A percentile compares a stretch with the other conserved stretches of the same genome.
phyloP scores from a whole-genome alignment of 2,888 invertebrate genomes.

The Temnothorax rugatulus region DNA sequence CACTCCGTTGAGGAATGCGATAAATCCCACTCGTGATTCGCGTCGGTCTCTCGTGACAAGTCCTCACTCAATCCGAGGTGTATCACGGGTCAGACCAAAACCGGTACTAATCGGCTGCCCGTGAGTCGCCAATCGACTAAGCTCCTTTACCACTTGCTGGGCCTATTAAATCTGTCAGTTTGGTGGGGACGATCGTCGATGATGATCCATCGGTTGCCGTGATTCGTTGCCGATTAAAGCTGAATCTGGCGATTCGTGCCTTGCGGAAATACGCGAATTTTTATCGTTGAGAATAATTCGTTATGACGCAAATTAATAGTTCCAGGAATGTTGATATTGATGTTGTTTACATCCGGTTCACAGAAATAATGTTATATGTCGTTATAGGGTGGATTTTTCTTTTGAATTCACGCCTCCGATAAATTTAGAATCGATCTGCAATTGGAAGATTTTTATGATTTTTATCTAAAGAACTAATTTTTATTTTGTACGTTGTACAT shows the following conservation, averaged over 20 bases:
- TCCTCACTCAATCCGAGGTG: not conserved
- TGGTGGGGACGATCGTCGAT: slow-evolving; percentile 1
- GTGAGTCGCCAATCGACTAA: slow-evolving; percentile 7
- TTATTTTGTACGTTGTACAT: not conserved
- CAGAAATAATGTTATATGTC: not conserved
- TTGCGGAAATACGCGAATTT: not conserved
- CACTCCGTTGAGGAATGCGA: not conserved
- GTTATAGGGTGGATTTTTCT: not conserved
- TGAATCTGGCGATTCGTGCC: not conserved
- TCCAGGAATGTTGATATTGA: not conserved
- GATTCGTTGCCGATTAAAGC: not conserved
- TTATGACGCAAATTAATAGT: not conserved
- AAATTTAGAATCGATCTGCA: not conserved
- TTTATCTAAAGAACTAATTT: not conserved
- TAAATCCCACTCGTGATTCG: not conserved
- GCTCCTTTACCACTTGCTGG: not conserved
- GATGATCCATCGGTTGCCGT: not conserved
- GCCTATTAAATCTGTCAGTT: slow-evolving; percentile 3
- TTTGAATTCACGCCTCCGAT: not conserved
- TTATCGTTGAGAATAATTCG: not conserved
- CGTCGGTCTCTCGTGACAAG: not conserved
- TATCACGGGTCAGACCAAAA: not conserved
- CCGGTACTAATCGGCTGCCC: not conserved
- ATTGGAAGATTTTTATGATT: not conserved
- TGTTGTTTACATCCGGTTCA: not conserved